These are phyloP conservation scores for Bombyx mandarina DNA, from an alignment of 1,140 invertebrate species.

Conservation along the genomic window DNA sequence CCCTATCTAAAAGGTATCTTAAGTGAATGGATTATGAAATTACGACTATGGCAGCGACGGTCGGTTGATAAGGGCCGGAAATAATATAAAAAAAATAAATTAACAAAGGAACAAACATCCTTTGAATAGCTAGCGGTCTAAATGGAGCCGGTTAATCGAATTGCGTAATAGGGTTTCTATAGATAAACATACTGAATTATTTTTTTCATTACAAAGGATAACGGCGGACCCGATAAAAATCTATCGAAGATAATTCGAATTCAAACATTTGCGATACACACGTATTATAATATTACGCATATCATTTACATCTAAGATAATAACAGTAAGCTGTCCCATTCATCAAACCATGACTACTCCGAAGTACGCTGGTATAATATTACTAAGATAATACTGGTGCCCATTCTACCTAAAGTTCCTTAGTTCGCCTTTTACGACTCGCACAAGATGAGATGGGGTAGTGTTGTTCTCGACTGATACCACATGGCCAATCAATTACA, in stretches of 20 bases:
- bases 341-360: neutral
- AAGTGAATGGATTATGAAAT: constrained; percentile 7
- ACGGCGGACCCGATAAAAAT: neutral
- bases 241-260: neutral
- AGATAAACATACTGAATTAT: neutral
- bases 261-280: neutral
- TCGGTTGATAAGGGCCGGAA: constrained; percentile 1
- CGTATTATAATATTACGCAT: neutral
- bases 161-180: neutral
- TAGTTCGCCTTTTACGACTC: too few relatives aligned
- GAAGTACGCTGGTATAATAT: too few relatives aligned
- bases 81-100: constrained; percentile 2
- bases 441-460: too few relatives aligned
- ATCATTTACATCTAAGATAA: neutral
- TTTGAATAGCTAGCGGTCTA: constrained; percentile 1
- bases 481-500: too few relatives aligned
- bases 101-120: constrained; percentile 1
- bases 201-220: neutral
- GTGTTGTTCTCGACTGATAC: too few relatives aligned
- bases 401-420: too few relatives aligned
- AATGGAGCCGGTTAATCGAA: constrained; percentile 1
- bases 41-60: constrained; percentile 6
- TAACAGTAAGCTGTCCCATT: neutral
- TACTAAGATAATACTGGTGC: too few relatives aligned
- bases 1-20: neutral